Base-by-base conservation (phyloP, 2,888 invertebrate species). In the Galeruca laticollis region DNA sequence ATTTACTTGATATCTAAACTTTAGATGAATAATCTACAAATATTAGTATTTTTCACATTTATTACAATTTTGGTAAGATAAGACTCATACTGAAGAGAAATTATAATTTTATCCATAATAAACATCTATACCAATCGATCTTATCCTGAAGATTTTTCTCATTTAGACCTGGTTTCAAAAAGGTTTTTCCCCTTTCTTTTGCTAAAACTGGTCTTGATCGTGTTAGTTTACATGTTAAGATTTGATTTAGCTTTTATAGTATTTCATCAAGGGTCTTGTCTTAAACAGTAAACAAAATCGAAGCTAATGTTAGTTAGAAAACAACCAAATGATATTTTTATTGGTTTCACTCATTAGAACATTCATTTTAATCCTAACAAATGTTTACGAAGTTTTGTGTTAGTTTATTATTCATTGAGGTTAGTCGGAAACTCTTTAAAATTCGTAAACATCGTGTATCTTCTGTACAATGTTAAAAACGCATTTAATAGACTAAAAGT, bases 401-500 rank as follows among this genome's bases (percentile, higher is more conserved):
- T n/a, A n/a, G n/a, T n/a, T n/a, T n/a, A n/a, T n/a, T n/a, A n/a
- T n/a, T n/a, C n/a, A n/a, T n/a, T n/a, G n/a, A n/a, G n/a, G n/a
- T n/a, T n/a, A n/a, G n/a, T n/a, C n/a, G n/a, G n/a, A n/a, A n/a
- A n/a, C n/a, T n/a, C n/a, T n/a, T n/a, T 18, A 18, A 2, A 52
- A 13, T 8, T 56, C n/a, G 56, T 56, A 56, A 33, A 56, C 56
- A 56, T 56, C 33, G 31, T 15, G 33, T 15, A 31, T 33, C 33
- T 15, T 13, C 26, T 31, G 15, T 52, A 21, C 15, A 15, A 13
- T 56, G 33, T 57, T 18, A 37, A 15, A 33, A 18, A 57, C 2
- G 52, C 52, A 52, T 52, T 52, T 52, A 52, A 52, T 52, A 26
- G 52, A 52, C 11, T 57, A 33, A 57, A 57, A 57, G 35, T 57